Evolutionary conservation across 2,888 invertebrate species (phyloP).

Genomic region (Mechanitis messenoides): DNA sequence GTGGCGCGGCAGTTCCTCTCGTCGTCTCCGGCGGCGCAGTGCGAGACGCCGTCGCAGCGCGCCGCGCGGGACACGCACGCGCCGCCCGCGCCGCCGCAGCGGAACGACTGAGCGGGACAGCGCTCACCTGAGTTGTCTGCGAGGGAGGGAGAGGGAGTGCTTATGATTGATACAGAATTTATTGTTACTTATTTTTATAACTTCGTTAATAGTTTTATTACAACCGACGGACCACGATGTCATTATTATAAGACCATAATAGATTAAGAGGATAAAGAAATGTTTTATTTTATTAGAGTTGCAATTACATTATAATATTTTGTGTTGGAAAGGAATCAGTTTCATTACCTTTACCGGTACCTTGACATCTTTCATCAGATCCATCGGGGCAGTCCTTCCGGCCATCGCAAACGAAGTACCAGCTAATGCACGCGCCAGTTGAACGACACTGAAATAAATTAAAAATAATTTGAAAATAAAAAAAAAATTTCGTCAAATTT

Average conservation of each 20-base stretch:
- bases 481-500: background rate
- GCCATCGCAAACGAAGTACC: slow-evolving; percentile 95
- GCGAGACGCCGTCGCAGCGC: slow-evolving; percentile 86
- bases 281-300: slow-evolving; percentile 1
- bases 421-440: slow-evolving; percentile 90
- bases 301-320: slow-evolving; percentile 5
- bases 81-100: slow-evolving; percentile 79
- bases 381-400: slow-evolving; percentile 90
- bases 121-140: slow-evolving; percentile 66
- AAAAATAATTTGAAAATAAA: background rate
- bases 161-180: background rate
- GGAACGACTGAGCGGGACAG: slow-evolving; percentile 84
- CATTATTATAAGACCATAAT: no score
- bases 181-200: no score
- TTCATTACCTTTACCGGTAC: slow-evolving; percentile 69
- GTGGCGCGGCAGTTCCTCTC: slow-evolving; percentile 80
- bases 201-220: no score
- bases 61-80: slow-evolving; percentile 86
- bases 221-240: no score
- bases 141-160: background rate
- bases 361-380: slow-evolving; percentile 89
- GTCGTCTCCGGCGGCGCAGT: slow-evolving; percentile 87
- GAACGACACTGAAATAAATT: slow-evolving; percentile 83
- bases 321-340: slow-evolving; percentile 37
- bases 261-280: background rate